Evolutionary conservation across 2,888 invertebrate genomes (phyloP), one percentile per base, ranked within the genome.

Genomic region (Euplexia lucipara): DNA sequence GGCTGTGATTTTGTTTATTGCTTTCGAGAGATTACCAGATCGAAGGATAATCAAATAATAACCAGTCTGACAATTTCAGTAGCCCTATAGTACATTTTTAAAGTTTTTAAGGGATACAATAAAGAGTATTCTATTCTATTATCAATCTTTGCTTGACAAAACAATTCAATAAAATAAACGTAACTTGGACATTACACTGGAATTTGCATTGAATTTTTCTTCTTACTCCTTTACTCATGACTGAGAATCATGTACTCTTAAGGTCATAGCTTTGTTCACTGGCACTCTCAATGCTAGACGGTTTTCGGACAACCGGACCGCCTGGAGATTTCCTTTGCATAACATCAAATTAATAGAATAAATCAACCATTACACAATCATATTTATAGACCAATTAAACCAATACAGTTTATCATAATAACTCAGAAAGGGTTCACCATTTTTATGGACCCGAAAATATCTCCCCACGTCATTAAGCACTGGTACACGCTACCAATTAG

Each of bases 391-490:
- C 47, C 60, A 80, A 64, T 73, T 52, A 70, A 60, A 60, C 34
- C 53, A 54, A 52, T 54, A 54, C 35, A 30, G 53, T 79, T 77
- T n/a, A 39, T 79, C 63, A 71, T 66, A 64, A 78, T 81, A 73
- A 81, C 45, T 47, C n/a, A 39, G 39, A 70, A 75, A 67, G 52
- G 57, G 59, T 62, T 59, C 8, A 57, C n/a, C 20, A 69, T 61
- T 78, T 79, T 74, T 79, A 79, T 72, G 52, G 20, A 41, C 47
- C 63, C 67, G 30, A 70, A 79, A 78, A 79, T 81, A 78, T 52
- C 63, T 52, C 62, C 64, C 68, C 53, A 63, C 48, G 34, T 75
- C 65, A 79, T 79, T 71, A 75, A 65, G 34, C 54, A 53, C 37
- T 53, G 20, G 35, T 61, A 65, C 58, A 74, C 54, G 63, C 20